A percentile compares a stretch with the other conserved stretches of the same genome.
phyloP scores from a whole-genome alignment of 2,113 vertebrate species.

The Rutilus rutilus region DNA sequence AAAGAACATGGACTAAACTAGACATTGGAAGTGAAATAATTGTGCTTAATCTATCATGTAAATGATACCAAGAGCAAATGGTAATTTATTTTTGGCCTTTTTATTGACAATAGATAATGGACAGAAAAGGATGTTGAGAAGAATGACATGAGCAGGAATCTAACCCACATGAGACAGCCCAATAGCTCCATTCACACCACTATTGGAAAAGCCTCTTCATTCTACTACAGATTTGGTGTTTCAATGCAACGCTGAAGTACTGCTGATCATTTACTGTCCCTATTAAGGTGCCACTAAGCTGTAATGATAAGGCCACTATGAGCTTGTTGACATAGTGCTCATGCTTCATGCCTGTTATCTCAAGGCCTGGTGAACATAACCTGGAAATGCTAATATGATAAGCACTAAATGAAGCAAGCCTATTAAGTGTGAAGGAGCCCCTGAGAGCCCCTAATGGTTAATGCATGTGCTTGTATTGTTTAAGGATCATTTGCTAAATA shows the following conservation, averaged over 20 bases:
- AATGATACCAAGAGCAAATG: background rate
- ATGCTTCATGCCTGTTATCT: constrained; percentile 55
- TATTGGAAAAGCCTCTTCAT: background rate
- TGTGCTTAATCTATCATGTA: background rate
- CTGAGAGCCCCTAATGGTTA: constrained; percentile 29
- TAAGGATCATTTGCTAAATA: constrained; percentile 55
- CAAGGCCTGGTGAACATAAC: constrained; percentile 44
- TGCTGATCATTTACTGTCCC: constrained; percentile 34
- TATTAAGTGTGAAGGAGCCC: constrained; percentile 53
- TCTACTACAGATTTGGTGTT: background rate
- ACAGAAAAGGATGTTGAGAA: background rate
- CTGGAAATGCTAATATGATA: constrained; percentile 62
- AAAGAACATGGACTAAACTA: background rate
- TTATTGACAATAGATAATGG: background rate
- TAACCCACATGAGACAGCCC: background rate
- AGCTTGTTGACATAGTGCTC: constrained; percentile 55
- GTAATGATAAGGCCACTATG: constrained; percentile 48
- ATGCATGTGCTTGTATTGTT: constrained; percentile 47
- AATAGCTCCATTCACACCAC: background rate
- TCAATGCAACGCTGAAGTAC: constrained; percentile 14
- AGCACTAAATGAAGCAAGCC: constrained; percentile 48
- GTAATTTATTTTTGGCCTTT: no score
- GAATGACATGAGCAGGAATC: background rate
- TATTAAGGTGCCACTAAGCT: constrained; percentile 46
- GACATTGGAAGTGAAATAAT: background rate